Percentiles rank a stretch among this genome's conserved stretches.
phyloP scores from a whole-genome alignment of 2,113 vertebrate species.

The Rallus limicola region DNA sequence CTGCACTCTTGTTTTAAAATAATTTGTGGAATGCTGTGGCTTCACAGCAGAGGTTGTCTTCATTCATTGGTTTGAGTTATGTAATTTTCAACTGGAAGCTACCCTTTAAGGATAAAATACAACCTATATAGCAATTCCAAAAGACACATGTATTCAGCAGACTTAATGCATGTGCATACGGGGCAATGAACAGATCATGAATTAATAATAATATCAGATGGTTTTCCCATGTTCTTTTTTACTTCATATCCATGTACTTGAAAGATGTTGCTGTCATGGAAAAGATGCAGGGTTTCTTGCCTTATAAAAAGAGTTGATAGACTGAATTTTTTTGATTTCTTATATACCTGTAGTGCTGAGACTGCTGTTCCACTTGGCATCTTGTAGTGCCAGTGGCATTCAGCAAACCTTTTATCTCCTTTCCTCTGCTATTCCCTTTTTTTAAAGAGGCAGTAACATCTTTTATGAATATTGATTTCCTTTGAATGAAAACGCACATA shows the following conservation, averaged over 20 bases:
- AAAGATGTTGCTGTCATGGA: conserved; percentile 36
- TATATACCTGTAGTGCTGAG: conserved; percentile 38
- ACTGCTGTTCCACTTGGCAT: conserved; percentile 14
- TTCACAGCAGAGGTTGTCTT: not conserved
- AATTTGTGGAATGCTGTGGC: not conserved
- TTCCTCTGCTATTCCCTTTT: conserved; percentile 11
- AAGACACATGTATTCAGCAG: not conserved
- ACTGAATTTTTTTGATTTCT: conserved; percentile 22
- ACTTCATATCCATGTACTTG: conserved; percentile 13
- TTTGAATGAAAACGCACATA: not conserved
- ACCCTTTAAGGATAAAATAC: not conserved
- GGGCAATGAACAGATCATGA: conserved; percentile 17
- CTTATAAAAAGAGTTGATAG: not conserved
- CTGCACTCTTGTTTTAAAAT: not conserved
- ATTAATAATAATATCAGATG: conserved; percentile 45
- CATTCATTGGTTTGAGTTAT: not conserved
- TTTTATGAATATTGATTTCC: conserved; percentile 51
- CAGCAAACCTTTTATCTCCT: conserved; percentile 54
- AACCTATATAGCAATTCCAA: not conserved
- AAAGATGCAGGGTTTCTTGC: conserved; percentile 29
- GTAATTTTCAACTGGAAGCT: not conserved
- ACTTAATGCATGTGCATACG: not conserved
- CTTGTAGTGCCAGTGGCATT: conserved; percentile 11
- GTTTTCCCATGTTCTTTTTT: conserved; percentile 4
- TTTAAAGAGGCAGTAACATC: not conserved